Evolutionary conservation across 2,888 invertebrate species (phyloP), one percentile per base, ranked within the genome.

Genomic region (Epirrhoe tristata): DNA sequence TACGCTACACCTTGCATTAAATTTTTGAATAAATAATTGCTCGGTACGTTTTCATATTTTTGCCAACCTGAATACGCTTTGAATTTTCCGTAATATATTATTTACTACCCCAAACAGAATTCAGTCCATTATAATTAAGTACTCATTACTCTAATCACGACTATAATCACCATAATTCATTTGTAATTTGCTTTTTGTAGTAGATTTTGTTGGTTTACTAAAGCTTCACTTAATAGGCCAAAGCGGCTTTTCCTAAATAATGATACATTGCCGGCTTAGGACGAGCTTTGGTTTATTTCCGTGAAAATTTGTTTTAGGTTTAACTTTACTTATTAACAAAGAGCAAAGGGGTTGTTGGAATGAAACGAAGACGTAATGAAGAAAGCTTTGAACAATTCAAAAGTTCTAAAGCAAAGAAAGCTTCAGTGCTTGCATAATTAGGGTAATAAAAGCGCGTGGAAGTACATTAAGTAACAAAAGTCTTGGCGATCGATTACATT

Each of bases 11-110:
- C 60, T 53, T 69, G 60, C 62, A 70, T 71, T 61, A 63, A 70
- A 71, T 67, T 63, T 63, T 36, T 57, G 70, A 72, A 70, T 72
- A 62, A 66, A 71, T 71, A 66, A 72, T 66, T 63, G 54, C 60
- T 58, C 48, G 64, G 46, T 34, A 55, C 51, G 48, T 66, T 61
- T 59, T 68, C 16, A 58, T 24, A 16, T 36, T 51, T 58, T 32
- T 32, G 48, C 10, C 16, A 12, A n/a, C n/a, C 31, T 17, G 32
- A 2, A 31, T 14, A 58, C 14, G 14, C 12, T 36, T 54, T 54
- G 6, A 32, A 34, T 34, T 54, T 54, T 53, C 34, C 8, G 36
- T n/a, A 14, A 24, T 54, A 16, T 8, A n/a, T 2, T 24, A 24
- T 51, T 51, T 17, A 46, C 4, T 14, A 14, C 14, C 5, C 14